Evolutionary conservation across 2,797 vertebrate species (phyloP), one percentile per base, ranked within the genome.

Genomic region (Betta splendens): DNA sequence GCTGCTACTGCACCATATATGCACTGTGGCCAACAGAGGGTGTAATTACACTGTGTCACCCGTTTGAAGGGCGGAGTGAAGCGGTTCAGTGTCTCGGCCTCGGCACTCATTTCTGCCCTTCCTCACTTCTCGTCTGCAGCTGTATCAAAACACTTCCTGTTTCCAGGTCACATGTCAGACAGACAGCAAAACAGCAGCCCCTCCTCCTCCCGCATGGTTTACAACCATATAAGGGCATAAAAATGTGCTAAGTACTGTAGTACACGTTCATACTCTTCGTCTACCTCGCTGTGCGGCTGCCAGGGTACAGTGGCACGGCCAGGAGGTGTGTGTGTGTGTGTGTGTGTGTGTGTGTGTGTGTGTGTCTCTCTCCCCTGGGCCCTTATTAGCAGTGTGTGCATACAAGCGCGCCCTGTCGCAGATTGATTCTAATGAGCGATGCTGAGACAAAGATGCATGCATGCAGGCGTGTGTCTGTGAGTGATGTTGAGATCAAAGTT

Each of bases 151-250:
- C 72, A 86, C 85, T 93, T 94, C 92, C 92, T 89, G 90, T 88
- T 90, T 84, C 36, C 51, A 65, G 83, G 82, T 85, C 87, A 83
- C 85, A 85, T 68, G 79, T 69, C 80, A 79, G 87, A 84, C 76
- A 39, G 84, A 85, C 84, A 85, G 67, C 28, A 47, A 80, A 57
- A 46, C 55, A 43, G 56, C 62, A 28, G 54, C 60, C 66, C 64
- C 75, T 63, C 68, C 75, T 80, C 68, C 43, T 71, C 66, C 72
- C 4, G 58, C 5, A 17, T 77, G 56, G 52, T 75, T 7, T 16
- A 69, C 86, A 62, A 65, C 94, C 93, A 92, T 93, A 93, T 92
- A 94, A 88, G 93, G 93, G 75, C 84, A 92, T 77, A 46, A 91
- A 81, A 70, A 87, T 16, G 49, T 7, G 77, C 81, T 63, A 52